Evolutionary conservation across 2,113 vertebrate genomes (phyloP).

Genomic region (Boulengeromyrus knoepffleri): DNA sequence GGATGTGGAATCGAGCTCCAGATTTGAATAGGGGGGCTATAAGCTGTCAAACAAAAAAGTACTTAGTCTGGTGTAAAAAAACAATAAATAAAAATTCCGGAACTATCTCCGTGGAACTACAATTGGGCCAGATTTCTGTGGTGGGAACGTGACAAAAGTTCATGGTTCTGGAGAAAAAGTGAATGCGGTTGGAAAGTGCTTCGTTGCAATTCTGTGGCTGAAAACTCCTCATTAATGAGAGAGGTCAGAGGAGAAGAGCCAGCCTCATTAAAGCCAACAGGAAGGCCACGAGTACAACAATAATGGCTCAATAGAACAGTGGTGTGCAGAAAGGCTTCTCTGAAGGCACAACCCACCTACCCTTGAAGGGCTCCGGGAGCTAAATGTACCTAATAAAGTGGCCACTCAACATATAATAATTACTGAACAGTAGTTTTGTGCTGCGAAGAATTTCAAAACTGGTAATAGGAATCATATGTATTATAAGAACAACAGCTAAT

Average conservation of each 20-base stretch:
- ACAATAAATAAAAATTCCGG: not conserved
- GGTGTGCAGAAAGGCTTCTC: not conserved
- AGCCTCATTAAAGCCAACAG: not conserved
- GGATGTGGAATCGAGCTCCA: no score
- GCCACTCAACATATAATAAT: not conserved
- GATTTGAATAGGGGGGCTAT: not conserved
- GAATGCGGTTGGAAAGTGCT: not conserved
- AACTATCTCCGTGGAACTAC: not conserved
- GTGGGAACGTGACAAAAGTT: not conserved
- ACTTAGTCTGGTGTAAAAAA: not conserved
- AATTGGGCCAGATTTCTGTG: not conserved
- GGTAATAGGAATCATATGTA: not conserved
- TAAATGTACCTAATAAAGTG: not conserved
- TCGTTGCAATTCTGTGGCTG: not conserved
- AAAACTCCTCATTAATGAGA: not conserved
- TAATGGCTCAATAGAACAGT: not conserved
- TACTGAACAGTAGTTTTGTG: not conserved
- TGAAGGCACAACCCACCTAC: not conserved
- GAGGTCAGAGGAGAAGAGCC: not conserved
- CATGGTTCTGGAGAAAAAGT: not conserved
- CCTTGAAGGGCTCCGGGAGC: not conserved
- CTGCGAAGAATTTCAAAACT: not conserved
- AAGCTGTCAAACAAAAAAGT: not conserved
- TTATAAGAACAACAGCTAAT: not conserved
- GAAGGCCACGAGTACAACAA: not conserved